phyloP scores from a whole-genome alignment of 2,888 invertebrate genomes.

The Acleris sparsana region DNA sequence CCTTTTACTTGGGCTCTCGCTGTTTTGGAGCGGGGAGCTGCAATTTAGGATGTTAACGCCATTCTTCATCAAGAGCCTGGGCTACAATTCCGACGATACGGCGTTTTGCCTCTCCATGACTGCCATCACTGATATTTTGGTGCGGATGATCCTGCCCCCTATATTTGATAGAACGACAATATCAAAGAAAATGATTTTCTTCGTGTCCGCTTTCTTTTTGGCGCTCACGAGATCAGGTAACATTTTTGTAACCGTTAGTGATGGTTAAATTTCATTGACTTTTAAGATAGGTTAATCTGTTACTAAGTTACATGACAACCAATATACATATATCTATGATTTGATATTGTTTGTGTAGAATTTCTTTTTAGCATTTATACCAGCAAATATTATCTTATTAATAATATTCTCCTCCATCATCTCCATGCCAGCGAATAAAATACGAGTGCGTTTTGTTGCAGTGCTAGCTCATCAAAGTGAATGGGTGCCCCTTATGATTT shows the following conservation, averaged over 20 bases:
- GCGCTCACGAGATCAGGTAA: slow-evolving; percentile 89
- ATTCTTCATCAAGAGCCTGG: slow-evolving; percentile 86
- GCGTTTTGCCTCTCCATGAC: slow-evolving; percentile 90
- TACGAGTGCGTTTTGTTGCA: slow-evolving; percentile 58
- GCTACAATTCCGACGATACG: slow-evolving; percentile 86
- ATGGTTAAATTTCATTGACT: too few relatives aligned
- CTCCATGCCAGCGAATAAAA: too few relatives aligned
- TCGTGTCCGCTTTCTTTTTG: slow-evolving; percentile 87
- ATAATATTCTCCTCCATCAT: too few relatives aligned
- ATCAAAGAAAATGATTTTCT: slow-evolving; percentile 88
- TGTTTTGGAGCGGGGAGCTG: slow-evolving; percentile 89
- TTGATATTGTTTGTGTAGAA: too few relatives aligned
- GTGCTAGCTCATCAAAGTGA: slow-evolving; percentile 89
- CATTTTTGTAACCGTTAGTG: too few relatives aligned
- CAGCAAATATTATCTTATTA: too few relatives aligned
- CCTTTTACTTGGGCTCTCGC: slow-evolving; percentile 87
- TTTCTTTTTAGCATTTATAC: too few relatives aligned
- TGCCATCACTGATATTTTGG: slow-evolving; percentile 89
- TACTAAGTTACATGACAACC: too few relatives aligned
- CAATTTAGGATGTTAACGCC: slow-evolving; percentile 90
- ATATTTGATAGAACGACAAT: slow-evolving; percentile 88
- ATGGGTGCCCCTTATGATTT: slow-evolving; percentile 86
- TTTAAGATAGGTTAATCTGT: too few relatives aligned
- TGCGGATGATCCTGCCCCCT: slow-evolving; percentile 88
- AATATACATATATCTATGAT: too few relatives aligned